Evolutionary conservation across 1,140 invertebrate genomes (phyloP).

Genomic region (Hylyphantes graminicola): DNA sequence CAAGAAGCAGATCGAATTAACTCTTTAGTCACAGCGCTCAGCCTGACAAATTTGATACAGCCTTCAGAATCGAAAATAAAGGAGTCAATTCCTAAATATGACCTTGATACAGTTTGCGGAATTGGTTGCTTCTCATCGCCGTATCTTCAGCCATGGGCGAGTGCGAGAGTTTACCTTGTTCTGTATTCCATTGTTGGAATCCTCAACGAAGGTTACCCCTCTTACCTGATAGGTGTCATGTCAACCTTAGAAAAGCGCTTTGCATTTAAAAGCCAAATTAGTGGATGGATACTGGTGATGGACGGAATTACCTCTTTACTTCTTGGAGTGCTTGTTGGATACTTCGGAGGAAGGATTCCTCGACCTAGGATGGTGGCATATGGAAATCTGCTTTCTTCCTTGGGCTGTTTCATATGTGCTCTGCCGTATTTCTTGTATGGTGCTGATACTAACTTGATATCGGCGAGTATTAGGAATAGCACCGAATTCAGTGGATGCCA

Average conservation of each 20-base stretch:
- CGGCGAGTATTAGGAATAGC: background rate
- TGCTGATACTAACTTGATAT: slow-evolving; percentile 62
- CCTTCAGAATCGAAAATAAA: too few species aligned
- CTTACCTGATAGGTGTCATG: slow-evolving; percentile 81
- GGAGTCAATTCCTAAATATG: background rate
- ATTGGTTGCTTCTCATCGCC: slow-evolving; percentile 30
- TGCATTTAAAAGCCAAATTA: slow-evolving; percentile 80
- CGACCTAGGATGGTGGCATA: slow-evolving; percentile 78
- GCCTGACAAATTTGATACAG: too few species aligned
- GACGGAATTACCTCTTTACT: slow-evolving; percentile 61
- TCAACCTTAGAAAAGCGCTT: slow-evolving; percentile 84
- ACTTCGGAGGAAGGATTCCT: slow-evolving; percentile 77
- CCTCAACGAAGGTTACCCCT: slow-evolving; percentile 78
- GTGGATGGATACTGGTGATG: slow-evolving; percentile 70
- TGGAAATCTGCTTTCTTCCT: slow-evolving; percentile 77
- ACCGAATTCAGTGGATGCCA: slow-evolving; percentile 13
- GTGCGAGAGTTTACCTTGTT: slow-evolving; percentile 79
- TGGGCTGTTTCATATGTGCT: slow-evolving; percentile 76
- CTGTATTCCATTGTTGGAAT: slow-evolving; percentile 80
- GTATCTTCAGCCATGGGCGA: slow-evolving; percentile 77
- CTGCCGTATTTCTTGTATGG: slow-evolving; percentile 79
- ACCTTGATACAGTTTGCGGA: slow-evolving; percentile 38
- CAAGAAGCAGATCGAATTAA: too few species aligned
- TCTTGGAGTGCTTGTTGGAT: slow-evolving; percentile 71
- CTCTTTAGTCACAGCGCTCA: too few species aligned